These are phyloP conservation scores for Pagrus major DNA, from an alignment of 2,113 vertebrate genomes.

Conservation along the genomic window DNA sequence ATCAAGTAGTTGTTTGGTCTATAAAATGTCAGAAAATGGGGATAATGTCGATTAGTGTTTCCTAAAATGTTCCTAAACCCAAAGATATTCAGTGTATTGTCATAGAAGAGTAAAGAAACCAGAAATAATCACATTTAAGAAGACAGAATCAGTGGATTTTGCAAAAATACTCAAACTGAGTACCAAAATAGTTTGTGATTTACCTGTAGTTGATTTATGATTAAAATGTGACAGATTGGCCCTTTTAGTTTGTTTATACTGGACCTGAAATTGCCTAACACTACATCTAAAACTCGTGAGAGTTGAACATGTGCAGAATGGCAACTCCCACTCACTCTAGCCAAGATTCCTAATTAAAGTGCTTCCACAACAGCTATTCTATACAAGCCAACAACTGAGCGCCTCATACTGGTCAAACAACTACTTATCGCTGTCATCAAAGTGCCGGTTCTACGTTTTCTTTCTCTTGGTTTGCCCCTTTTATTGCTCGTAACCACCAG, in stretches of 20 bases:
- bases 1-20: too few relatives aligned
- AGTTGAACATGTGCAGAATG: neutral
- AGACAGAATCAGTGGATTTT: too few relatives aligned
- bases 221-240: neutral
- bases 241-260: neutral
- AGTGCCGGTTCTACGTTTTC: neutral
- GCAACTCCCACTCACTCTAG: neutral
- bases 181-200: too few relatives aligned
- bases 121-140: too few relatives aligned
- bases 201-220: neutral
- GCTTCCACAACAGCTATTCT: conserved; percentile 12
- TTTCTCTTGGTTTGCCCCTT: neutral
- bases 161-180: too few relatives aligned
- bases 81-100: too few relatives aligned
- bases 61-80: too few relatives aligned
- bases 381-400: conserved; percentile 1
- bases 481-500: conserved; percentile 1
- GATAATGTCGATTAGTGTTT: too few relatives aligned
- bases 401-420: conserved; percentile 23
- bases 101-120: too few relatives aligned
- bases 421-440: conserved; percentile 15
- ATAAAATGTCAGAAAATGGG: too few relatives aligned
- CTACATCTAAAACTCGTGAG: neutral
- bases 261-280: too few relatives aligned
- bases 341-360: conserved; percentile 8